Percentiles rank a stretch among this genome's conserved stretches.
phyloP scores from a whole-genome alignment of 2,888 invertebrate genomes.

The Rhogogaster chlorosoma region DNA sequence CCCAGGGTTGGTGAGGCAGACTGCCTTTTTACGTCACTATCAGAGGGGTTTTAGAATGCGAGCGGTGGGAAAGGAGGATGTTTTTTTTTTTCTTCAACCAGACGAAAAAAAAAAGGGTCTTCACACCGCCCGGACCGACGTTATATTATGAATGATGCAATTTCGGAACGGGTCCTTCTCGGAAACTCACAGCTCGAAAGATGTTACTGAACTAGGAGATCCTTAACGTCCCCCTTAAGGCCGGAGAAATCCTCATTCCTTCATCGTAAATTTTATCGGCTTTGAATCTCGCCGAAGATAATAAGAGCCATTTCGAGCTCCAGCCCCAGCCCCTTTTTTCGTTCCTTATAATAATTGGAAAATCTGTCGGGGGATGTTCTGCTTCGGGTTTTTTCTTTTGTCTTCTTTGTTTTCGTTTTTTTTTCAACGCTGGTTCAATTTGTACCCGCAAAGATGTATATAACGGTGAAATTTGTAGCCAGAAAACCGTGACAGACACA shows the following conservation, averaged over 20 bases:
- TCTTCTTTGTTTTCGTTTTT: not conserved
- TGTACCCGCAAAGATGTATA: not conserved
- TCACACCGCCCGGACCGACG: not conserved
- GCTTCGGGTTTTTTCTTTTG: not conserved
- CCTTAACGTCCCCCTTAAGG: not conserved
- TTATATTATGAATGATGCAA: constrained; percentile 46
- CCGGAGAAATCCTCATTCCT: not conserved
- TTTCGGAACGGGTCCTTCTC: constrained; percentile 30
- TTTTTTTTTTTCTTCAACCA: not conserved
- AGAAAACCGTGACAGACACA: not conserved
- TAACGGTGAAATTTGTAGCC: not conserved
- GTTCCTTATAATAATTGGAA: not conserved
- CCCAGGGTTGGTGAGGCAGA: not conserved
- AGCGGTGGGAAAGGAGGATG: constrained; percentile 38
- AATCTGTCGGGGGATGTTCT: not conserved
- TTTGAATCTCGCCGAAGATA: not conserved
- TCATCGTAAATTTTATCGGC: constrained; percentile 5
- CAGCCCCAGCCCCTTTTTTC: not conserved
- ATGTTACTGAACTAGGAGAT: constrained; percentile 4
- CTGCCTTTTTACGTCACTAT: constrained; percentile 29
- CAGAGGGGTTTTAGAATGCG: not conserved
- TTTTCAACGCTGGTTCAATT: not conserved
- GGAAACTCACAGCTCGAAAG: not conserved
- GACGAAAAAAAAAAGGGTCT: not conserved
- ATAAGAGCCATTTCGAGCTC: not conserved